Evolutionary conservation across 1,140 invertebrate genomes (phyloP), one percentile per base, ranked within the genome.

Genomic region (Cyclargus thomasi): DNA sequence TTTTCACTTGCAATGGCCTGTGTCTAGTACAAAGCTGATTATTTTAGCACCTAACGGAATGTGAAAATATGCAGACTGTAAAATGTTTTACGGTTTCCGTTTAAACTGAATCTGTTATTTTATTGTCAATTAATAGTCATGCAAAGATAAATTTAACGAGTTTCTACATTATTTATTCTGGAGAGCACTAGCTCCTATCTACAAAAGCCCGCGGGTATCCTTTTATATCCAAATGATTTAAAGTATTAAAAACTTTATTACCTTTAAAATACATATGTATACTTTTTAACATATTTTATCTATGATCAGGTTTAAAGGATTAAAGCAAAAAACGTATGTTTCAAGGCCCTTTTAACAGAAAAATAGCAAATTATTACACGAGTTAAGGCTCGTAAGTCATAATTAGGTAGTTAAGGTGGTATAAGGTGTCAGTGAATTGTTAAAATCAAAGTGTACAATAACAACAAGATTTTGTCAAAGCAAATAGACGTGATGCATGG

Each of bases 21-120:
- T 29, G 4, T 29, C 1, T 11, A 47, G 11, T 47, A 47, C 10
- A 8, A 47, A 47, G 39, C 11, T 7, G 14, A 47, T 47, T 8
- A 47, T 47, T 47, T 11, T 47, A 47, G 5, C 39, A 47, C 39
- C 29, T 29, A 29, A 29, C 29, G 5, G 29, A 4, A 29, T 29
- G 29, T 4, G 8, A 29, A 29, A 29, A 29, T 4, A 29, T 47
- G 39, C 10, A 47, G 39, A 1, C 14, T 47, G 11, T 59, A 59
- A 59, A 59, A 20, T 20, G 20, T 59, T 59, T 59, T 59, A 59
- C 21, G 55, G 18, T 21, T 59, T 59, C 55, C 18, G 55, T 59
- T 59, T 59, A 20, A 20, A 59, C 55, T 59, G 55, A 59, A 10
- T 59, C 55, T 59, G 55, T 59, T 20, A 59, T 59, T 59, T 59